These are phyloP conservation scores for Sthenelais limicola DNA, from an alignment of 2,888 invertebrate genomes.

Conservation along the genomic window DNA sequence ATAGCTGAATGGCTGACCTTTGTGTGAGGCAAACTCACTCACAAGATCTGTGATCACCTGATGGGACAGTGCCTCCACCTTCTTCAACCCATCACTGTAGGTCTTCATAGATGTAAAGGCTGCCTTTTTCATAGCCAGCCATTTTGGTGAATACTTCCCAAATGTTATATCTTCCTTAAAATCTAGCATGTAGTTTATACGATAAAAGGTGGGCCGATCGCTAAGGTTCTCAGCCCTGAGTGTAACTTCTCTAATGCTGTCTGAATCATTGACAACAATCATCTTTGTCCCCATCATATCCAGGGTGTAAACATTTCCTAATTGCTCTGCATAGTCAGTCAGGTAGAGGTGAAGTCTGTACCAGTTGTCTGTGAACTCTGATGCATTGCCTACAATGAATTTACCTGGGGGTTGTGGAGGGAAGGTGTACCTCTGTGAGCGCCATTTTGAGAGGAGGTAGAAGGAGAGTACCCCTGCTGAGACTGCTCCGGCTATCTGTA, in stretches of 20 bases:
- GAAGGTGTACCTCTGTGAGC: constrained; percentile 10
- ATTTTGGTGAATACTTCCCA: not conserved
- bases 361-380: not conserved
- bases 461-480: too few relatives aligned
- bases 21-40: not conserved
- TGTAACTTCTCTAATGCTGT: not conserved
- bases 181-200: not conserved
- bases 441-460: too few relatives aligned
- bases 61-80: constrained; percentile 7
- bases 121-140: constrained; percentile 12
- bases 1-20: not conserved
- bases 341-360: not conserved
- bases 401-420: constrained; percentile 9
- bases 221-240: not conserved
- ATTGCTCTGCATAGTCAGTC: not conserved
- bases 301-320: not conserved
- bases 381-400: constrained; percentile 5
- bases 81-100: constrained; percentile 22
- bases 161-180: constrained; percentile 13
- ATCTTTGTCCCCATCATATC: constrained; percentile 1
- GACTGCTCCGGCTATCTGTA: too few relatives aligned
- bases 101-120: constrained; percentile 4
- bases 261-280: not conserved
- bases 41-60: constrained; percentile 1
- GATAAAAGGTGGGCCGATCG: not conserved